phyloP scores from a whole-genome alignment of 2,888 invertebrate genomes.

The Eupithecia insigniata region DNA sequence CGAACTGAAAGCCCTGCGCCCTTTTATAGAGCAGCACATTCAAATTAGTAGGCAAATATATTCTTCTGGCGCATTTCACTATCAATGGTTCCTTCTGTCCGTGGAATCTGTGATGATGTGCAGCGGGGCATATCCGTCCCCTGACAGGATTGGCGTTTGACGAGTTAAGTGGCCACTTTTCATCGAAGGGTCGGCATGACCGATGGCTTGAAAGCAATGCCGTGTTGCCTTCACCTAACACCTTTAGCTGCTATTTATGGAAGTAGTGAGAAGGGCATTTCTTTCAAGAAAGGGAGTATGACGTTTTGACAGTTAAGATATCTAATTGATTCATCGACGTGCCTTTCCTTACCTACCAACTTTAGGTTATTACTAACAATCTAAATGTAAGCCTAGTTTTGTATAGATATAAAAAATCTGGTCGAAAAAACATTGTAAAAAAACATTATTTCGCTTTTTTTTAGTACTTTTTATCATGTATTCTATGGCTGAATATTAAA shows the following conservation, averaged over 20 bases:
- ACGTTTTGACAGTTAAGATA: conserved; percentile 1
- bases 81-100: conserved; percentile 35
- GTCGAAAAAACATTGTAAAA: background rate
- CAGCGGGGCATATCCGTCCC: conserved; percentile 56
- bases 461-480: background rate
- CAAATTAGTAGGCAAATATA: background rate
- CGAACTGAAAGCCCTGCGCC: background rate
- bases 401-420: background rate
- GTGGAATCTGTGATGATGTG: conserved; percentile 45
- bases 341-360: background rate
- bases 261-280: conserved; percentile 28
- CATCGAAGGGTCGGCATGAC: conserved; percentile 76
- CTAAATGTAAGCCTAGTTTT: background rate
- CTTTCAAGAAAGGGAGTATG: conserved; percentile 16
- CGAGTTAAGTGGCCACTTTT: conserved; percentile 81
- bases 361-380: background rate
- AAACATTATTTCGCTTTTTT: background rate
- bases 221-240: conserved; percentile 68
- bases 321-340: background rate
- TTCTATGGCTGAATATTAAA: background rate
- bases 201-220: conserved; percentile 80
- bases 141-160: conserved; percentile 74
- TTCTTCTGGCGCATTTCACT: background rate
- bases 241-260: conserved; percentile 51
- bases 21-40: background rate